A percentile compares a stretch with the other conserved stretches of the same genome.
These are phyloP conservation scores for Lutraria lutraria DNA, from an alignment of 2,888 invertebrate species.

Conservation along the genomic window DNA sequence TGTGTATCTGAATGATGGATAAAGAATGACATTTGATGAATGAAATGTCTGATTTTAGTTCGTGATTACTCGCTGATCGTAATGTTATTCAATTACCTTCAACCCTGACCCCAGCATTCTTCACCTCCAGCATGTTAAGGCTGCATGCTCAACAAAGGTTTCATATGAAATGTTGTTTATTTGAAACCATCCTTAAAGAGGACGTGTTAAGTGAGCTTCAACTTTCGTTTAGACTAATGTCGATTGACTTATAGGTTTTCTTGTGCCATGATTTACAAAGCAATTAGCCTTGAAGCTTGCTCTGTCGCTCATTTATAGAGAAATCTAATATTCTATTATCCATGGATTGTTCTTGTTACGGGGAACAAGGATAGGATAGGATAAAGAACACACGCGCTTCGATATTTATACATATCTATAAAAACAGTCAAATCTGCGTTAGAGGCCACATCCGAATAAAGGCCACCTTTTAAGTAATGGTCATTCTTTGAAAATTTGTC, in stretches of 20 bases:
- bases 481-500: too few relatives aligned
- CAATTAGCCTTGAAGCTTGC: neutral
- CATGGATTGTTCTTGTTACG: neutral
- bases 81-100: neutral
- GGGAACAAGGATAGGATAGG: neutral
- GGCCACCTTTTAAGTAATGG: too few relatives aligned
- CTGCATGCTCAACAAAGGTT: neutral
- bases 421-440: too few relatives aligned
- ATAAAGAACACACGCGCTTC: neutral
- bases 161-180: neutral
- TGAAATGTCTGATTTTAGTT: neutral
- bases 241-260: neutral
- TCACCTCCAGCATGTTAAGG: neutral
- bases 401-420: neutral
- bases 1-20: neutral
- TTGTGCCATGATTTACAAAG: neutral
- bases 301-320: neutral
- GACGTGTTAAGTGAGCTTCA: neutral
- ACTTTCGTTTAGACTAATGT: neutral
- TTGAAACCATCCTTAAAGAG: neutral
- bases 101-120: neutral
- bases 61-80: neutral
- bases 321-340: neutral
- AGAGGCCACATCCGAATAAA: too few relatives aligned
- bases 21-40: neutral